Conservation (phyloP, 2,888 invertebrate genomes). For the Boloria selene region DNA sequence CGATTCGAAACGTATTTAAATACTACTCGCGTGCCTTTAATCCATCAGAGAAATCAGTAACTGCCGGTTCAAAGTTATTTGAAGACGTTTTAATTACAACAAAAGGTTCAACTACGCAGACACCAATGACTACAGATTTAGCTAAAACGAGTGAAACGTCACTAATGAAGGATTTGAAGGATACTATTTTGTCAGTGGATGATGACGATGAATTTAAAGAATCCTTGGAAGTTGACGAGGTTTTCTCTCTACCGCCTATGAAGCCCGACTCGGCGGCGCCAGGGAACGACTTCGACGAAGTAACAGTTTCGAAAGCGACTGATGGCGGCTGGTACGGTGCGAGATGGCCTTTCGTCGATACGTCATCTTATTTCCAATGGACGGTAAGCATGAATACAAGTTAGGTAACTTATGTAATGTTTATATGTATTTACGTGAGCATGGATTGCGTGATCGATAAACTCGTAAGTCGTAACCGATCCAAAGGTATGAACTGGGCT, state of each 20-base stretch:
- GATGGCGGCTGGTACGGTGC: constrained; percentile 83
- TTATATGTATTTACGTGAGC: constrained; percentile 47
- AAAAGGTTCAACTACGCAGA: constrained; percentile 56
- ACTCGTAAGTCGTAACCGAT: constrained; percentile 40
- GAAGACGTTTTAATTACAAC: constrained; percentile 70
- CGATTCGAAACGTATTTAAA: constrained; percentile 61
- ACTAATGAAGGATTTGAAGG: constrained; percentile 70
- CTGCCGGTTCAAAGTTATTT: constrained; percentile 57
- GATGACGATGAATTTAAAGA: constrained; percentile 77
- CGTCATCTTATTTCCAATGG: constrained; percentile 86
- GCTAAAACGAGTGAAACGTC: constrained; percentile 56
- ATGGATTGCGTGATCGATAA: constrained; percentile 42
- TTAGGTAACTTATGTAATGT: constrained; percentile 43
- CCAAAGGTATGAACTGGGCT: constrained; percentile 32
- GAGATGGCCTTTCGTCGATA: constrained; percentile 85
- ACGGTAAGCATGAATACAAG: constrained; percentile 74
- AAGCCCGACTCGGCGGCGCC: constrained; percentile 61
- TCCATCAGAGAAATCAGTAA: constrained; percentile 58
- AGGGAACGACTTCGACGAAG: constrained; percentile 66
- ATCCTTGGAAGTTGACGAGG: constrained; percentile 73
- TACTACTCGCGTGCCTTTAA: constrained; percentile 59
- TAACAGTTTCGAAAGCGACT: constrained; percentile 68
- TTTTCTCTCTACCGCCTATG: constrained; percentile 71
- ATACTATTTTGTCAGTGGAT: constrained; percentile 69
- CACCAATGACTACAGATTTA: constrained; percentile 54